These are phyloP conservation scores for Hozukius guyotensis DNA, from an alignment of 2,797 vertebrate species.

Conservation along the genomic window DNA sequence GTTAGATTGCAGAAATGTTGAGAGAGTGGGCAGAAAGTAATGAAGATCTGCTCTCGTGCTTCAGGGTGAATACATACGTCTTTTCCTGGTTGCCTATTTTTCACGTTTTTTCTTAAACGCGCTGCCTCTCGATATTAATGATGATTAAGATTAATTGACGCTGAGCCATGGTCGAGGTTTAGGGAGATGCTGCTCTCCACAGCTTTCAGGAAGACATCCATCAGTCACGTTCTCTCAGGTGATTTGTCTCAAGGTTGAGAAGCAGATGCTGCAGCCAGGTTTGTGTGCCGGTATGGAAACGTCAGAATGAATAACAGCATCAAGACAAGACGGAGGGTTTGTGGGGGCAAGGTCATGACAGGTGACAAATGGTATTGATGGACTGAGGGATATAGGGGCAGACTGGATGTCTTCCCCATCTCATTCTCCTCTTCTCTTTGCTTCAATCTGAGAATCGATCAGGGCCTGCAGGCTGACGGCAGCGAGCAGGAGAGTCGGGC, in stretches of 20 bases:
- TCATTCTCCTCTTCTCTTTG: slow-evolving; percentile 28
- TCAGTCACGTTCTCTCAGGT: slow-evolving; percentile 35
- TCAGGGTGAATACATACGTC: not conserved
- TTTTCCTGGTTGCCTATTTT: not conserved
- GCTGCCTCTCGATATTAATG: slow-evolving; percentile 18
- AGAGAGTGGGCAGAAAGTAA: slow-evolving; percentile 11
- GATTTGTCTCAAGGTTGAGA: slow-evolving; percentile 58
- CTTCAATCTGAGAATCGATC: slow-evolving; percentile 54
- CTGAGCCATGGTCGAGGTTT: not conserved
- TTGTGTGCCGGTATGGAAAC: slow-evolving; percentile 39
- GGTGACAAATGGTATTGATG: slow-evolving; percentile 65
- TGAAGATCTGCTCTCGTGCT: slow-evolving; percentile 12
- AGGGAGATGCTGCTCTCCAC: slow-evolving; percentile 4
- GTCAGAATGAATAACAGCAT: slow-evolving; percentile 50
- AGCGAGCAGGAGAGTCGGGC: not conserved
- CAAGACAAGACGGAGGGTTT: slow-evolving; percentile 36
- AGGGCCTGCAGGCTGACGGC: slow-evolving; percentile 31
- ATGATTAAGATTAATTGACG: slow-evolving; percentile 29
- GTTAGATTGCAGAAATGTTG: not conserved
- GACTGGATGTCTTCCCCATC: slow-evolving; percentile 39
- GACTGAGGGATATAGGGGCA: slow-evolving; percentile 36
- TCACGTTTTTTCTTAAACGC: not conserved
- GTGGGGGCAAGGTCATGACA: slow-evolving; percentile 45
- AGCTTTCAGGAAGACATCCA: slow-evolving; percentile 26
- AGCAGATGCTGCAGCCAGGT: slow-evolving; percentile 39